Conservation (phyloP, 2,113 vertebrate species). For the Tursiops truncatus region DNA sequence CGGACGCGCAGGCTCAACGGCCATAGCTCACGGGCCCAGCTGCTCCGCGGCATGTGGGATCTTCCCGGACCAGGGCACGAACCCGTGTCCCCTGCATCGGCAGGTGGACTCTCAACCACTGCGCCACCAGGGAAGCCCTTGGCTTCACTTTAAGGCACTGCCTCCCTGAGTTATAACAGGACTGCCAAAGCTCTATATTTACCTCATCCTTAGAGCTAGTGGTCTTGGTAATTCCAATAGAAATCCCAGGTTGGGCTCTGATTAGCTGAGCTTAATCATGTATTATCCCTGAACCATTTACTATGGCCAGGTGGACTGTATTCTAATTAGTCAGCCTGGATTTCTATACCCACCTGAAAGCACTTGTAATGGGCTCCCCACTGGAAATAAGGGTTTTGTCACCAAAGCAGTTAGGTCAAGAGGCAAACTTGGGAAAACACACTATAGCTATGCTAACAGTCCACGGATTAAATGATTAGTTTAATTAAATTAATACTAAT, state of each 20-base stretch:
- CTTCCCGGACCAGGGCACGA: too few relatives aligned
- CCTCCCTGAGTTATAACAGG: background rate
- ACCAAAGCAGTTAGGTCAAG: background rate
- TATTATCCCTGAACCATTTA: background rate
- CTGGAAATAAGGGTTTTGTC: background rate
- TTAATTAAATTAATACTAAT: background rate
- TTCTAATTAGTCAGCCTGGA: background rate
- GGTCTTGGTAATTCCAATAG: background rate
- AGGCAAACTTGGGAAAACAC: background rate
- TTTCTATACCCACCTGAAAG: background rate
- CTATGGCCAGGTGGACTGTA: background rate
- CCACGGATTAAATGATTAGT: background rate
- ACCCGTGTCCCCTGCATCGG: too few relatives aligned
- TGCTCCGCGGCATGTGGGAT: too few relatives aligned
- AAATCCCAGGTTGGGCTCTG: background rate
- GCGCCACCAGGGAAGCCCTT: background rate
- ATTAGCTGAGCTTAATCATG: background rate
- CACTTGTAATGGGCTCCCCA: background rate
- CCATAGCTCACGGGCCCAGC: too few relatives aligned
- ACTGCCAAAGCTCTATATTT: background rate
- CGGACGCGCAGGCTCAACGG: too few relatives aligned
- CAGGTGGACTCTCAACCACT: too few relatives aligned
- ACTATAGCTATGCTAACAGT: background rate
- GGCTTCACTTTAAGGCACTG: background rate
- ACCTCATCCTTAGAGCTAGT: background rate